Base-by-base conservation (phyloP, 2,113 vertebrate species). In the Peromyscus polionotus region DNA sequence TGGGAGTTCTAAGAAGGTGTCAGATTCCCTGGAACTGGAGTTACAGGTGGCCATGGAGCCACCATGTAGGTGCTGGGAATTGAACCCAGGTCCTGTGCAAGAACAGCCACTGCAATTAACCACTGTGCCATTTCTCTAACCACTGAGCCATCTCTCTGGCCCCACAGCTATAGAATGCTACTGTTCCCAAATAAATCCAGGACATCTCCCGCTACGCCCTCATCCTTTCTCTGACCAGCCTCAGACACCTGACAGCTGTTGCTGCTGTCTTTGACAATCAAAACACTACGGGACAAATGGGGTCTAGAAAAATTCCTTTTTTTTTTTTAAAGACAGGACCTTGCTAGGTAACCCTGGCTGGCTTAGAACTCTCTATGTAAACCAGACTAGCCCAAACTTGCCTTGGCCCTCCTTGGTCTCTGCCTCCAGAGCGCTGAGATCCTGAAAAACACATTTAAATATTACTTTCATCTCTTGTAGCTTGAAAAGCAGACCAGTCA, bases 391-490 rank as follows among this genome's bases (percentile, higher is more conserved):
- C 42, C 75, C 24, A 76, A 73, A 73, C 20, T 24, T 39, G 72
- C n/a, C 9, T 73, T 39, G n/a, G 72, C 4, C n/a, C 72, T 73
- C n/a, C n/a, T 73, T 42, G 42, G 39, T 42, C 72, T 76, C 39
- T 76, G 75, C 42, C 42, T 26, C 39, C 39, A 45, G 39, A 28
- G 24, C 26, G 16, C 33, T 70, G 68, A n/a, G 33, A 36, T 36
- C 33, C 67, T 16, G 24, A 24, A 42, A 96, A 96, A 90, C 45
- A 33, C 42, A 70, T 72, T 85, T 84, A 95, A 88, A 95, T 70
- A n/a, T 3, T 48, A 92, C 77, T 42, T 92, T 67, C 36, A 61
- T n/a, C 83, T 90, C 94, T 26, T 85, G 90, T 68, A 95, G 80
- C 19, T 45, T 22, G 5, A 51, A 79, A 51, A 70, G 33, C 33